Evolutionary conservation across 2,113 vertebrate genomes (phyloP), one percentile per base, ranked within the genome.

Genomic region (Anoura caudifer): DNA sequence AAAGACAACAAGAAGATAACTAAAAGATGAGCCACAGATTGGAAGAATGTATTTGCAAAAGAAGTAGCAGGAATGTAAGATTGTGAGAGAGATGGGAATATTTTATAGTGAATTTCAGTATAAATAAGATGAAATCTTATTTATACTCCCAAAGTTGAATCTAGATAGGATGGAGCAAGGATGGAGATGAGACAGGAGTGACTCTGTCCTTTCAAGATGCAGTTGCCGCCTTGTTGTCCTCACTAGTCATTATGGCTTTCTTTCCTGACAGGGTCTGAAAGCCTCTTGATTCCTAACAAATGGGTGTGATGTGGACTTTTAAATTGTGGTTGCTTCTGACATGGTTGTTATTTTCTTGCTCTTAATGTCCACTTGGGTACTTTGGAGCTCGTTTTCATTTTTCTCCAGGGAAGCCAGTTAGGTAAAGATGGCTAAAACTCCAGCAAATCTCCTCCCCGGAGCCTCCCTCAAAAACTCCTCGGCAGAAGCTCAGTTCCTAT

Each of bases 101-200:
- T 33, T 63, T 76, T 17, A 22, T 0, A 38, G 3, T 43, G 20
- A 88, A 38, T 94, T 90, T 92, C 19, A 8, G 59, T 73, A 22
- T 11, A 50, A 61, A n/a, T 33, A 26, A n/a, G n/a, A n/a, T n/a
- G n/a, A n/a, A n/a, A n/a, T n/a, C n/a, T n/a, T n/a, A n/a, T n/a
- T n/a, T n/a, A n/a, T n/a, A n/a, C 45, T 28, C 45, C n/a, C 22
- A 19, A 59, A 47, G 31, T 15, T 72, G 13, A 12, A 31, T 77
- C 4, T 65, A 43, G 65, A 31, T 50, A 31, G 56, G 22, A 38
- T 45, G 19, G 28, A 12, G 3, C 11, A 8, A 7, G 6, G 10
- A 1, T 15, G 2, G 5, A 31, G 36, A 20, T 28, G 45, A 16
- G 0, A 7, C 2, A 0, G 28, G 38, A 22, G 43, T 0, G 16